phyloP scores from a whole-genome alignment of 1,140 invertebrate genomes.

The Saxidomus purpurata region DNA sequence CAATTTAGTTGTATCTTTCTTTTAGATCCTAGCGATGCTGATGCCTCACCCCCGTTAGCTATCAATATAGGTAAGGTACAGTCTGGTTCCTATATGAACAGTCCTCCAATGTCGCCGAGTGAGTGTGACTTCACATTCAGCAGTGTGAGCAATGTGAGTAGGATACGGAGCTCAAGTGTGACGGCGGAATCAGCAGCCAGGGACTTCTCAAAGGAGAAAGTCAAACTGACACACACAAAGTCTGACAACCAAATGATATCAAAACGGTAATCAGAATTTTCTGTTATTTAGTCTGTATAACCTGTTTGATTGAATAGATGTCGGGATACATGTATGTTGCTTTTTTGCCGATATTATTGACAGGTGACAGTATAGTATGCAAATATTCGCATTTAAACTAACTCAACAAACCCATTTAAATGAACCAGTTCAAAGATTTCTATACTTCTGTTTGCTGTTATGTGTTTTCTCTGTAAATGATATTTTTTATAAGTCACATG shows the following conservation, averaged over 20 bases:
- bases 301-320: too few species aligned
- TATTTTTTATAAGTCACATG: too few species aligned
- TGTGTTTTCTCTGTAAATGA: too few species aligned
- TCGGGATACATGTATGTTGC: too few species aligned
- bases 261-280: slow-evolving; percentile 48
- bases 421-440: too few species aligned
- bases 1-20: background rate
- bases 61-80: slow-evolving; percentile 62
- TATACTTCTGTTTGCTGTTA: too few species aligned
- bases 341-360: too few species aligned
- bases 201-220: slow-evolving; percentile 73
- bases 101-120: slow-evolving; percentile 76
- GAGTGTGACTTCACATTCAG: slow-evolving; percentile 79
- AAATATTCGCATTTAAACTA: too few species aligned
- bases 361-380: too few species aligned
- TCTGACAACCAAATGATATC: slow-evolving; percentile 74
- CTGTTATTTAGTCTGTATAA: too few species aligned
- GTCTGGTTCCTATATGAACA: slow-evolving; percentile 72
- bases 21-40: slow-evolving; percentile 81
- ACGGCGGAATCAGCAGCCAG: slow-evolving; percentile 69
- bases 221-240: slow-evolving; percentile 78
- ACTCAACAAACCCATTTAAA: too few species aligned
- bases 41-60: slow-evolving; percentile 66
- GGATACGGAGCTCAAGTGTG: slow-evolving; percentile 80
- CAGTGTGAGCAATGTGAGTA: slow-evolving; percentile 80